These are phyloP conservation scores for Myzus persicae DNA, from an alignment of 1,140 invertebrate species.

Conservation along the genomic window DNA sequence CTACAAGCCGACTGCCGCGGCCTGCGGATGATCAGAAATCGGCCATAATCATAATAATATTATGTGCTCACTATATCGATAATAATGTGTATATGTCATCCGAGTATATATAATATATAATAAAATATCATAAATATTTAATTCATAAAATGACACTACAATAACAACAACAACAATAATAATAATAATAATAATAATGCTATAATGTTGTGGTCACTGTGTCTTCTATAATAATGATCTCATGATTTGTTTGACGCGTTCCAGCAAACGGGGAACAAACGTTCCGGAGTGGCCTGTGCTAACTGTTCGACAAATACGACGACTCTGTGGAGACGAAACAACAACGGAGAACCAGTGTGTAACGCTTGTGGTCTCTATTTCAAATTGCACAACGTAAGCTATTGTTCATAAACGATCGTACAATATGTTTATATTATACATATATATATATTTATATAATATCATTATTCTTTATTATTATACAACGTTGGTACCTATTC, in stretches of 20 bases:
- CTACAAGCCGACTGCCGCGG: too few relatives aligned
- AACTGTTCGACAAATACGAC: conserved; percentile 87
- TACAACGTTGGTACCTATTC: conserved; percentile 4
- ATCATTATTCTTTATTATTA: background rate
- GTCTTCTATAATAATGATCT: background rate
- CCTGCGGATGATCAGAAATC: background rate
- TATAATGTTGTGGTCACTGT: background rate
- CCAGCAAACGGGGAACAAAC: conserved; percentile 72
- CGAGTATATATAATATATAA: too few relatives aligned
- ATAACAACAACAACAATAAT: background rate
- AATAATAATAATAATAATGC: background rate
- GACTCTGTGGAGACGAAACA: conserved; percentile 87
- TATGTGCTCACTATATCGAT: background rate
- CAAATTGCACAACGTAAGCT: conserved; percentile 86
- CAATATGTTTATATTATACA: background rate
- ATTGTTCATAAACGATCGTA: conserved; percentile 15
- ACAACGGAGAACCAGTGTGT: conserved; percentile 88
- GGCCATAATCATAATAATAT: background rate
- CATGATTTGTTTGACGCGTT: conserved; percentile 25
- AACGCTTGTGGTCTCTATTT: conserved; percentile 91
- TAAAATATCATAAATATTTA: too few relatives aligned
- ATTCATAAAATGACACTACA: background rate
- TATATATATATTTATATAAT: background rate
- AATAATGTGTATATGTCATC: too few relatives aligned
- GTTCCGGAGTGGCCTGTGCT: conserved; percentile 83